Conservation (phyloP, 2,797 vertebrate species). For the Podargus strigoides region DNA sequence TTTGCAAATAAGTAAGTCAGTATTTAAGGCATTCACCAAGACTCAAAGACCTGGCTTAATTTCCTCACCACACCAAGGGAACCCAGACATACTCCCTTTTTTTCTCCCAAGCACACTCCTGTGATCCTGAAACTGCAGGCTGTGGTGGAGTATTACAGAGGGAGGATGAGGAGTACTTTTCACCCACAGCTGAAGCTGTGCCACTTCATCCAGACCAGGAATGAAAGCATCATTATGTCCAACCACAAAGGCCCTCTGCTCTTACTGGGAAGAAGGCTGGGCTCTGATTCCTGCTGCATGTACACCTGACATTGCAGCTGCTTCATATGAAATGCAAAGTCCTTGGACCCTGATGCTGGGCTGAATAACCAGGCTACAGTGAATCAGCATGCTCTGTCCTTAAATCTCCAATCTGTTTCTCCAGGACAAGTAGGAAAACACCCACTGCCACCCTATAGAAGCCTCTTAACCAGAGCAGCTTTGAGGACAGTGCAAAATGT, state of each 20-base stretch:
- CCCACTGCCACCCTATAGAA: neutral
- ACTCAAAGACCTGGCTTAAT: neutral
- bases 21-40: neutral
- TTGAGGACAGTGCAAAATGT: neutral
- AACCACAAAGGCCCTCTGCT: neutral
- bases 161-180: neutral
- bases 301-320: neutral
- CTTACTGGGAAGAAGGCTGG: neutral
- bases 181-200: neutral
- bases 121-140: neutral
- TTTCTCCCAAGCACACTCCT: neutral
- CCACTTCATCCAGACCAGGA: neutral
- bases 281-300: neutral
- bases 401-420: neutral
- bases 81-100: neutral
- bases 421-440: neutral
- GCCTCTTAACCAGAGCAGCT: neutral
- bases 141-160: neutral
- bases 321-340: neutral
- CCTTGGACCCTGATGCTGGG: neutral
- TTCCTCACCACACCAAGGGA: neutral
- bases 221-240: neutral
- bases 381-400: neutral
- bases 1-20: neutral
- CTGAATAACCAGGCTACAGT: neutral